phyloP scores from a whole-genome alignment of 2,797 vertebrate species.

The Mus spretus region DNA sequence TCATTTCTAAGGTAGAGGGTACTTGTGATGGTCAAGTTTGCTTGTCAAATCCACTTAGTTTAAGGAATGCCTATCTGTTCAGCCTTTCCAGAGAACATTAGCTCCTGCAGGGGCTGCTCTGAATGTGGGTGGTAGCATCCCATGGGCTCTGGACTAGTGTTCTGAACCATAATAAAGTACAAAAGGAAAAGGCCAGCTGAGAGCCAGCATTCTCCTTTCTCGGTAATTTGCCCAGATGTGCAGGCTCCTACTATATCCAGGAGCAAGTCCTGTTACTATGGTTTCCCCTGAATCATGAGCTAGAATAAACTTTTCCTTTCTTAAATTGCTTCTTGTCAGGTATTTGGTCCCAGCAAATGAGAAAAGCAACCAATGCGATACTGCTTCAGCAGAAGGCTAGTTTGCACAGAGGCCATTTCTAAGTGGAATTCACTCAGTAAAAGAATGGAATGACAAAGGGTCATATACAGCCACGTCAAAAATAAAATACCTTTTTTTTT shows the following conservation, averaged over 20 bases:
- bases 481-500: background rate
- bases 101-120: accelerated
- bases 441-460: background rate
- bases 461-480: background rate
- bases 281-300: background rate
- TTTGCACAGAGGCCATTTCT: background rate
- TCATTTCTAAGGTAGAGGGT: background rate
- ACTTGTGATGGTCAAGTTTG: background rate
- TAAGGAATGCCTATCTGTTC: background rate
- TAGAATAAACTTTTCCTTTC: background rate
- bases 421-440: background rate
- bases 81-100: background rate
- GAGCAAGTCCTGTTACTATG: background rate
- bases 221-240: background rate
- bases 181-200: background rate
- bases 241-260: background rate
- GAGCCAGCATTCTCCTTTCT: background rate
- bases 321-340: background rate
- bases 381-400: background rate
- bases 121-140: background rate
- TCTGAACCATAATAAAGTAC: background rate
- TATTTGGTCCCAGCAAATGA: background rate
- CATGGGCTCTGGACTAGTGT: background rate
- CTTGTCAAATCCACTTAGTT: background rate
- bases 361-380: background rate